Evolutionary conservation across 2,888 invertebrate species (phyloP).

Genomic region (Reticulitermes lucifugus): DNA sequence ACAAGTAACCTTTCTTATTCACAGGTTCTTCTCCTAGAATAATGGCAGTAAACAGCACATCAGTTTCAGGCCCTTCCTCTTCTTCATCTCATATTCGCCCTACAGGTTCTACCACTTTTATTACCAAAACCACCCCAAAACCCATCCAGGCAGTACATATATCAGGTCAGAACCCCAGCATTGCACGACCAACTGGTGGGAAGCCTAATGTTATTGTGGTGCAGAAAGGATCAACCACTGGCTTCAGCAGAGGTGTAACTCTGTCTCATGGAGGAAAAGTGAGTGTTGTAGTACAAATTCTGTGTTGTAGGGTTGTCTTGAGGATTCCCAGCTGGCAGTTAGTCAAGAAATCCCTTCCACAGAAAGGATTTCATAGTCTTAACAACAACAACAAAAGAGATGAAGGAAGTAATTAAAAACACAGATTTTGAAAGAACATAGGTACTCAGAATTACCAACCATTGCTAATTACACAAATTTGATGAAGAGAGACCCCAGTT

Average conservation of each 20-base stretch:
- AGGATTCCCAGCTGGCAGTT: no score
- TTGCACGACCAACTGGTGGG: slow-evolving; percentile 54
- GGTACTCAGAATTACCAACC: no score
- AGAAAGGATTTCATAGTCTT: no score
- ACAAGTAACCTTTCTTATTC: slow-evolving; percentile 12
- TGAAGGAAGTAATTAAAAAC: no score
- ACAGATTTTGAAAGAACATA: no score
- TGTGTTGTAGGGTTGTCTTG: no score
- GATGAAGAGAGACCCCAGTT: no score
- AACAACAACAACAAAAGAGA: no score
- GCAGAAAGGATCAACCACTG: slow-evolving; percentile 66
- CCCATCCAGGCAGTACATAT: slow-evolving; percentile 19
- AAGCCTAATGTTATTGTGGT: slow-evolving; percentile 73
- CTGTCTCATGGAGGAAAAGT: slow-evolving; percentile 61
- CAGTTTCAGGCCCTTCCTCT: slow-evolving; percentile 1
- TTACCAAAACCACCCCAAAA: slow-evolving; percentile 8
- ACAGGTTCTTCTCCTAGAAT: slow-evolving; percentile 51
- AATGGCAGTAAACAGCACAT: slow-evolving; percentile 55
- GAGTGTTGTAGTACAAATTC: slow-evolving; percentile 17
- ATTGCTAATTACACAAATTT: no score
- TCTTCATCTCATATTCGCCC: not conserved
- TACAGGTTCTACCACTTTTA: slow-evolving; percentile 1
- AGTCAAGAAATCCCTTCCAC: no score
- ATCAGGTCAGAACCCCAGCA: not conserved
- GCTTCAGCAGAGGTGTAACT: slow-evolving; percentile 59